Evolutionary conservation across 2,888 invertebrate genomes (phyloP), one percentile per base, ranked within the genome.

Genomic region (Euzophera pinguis): DNA sequence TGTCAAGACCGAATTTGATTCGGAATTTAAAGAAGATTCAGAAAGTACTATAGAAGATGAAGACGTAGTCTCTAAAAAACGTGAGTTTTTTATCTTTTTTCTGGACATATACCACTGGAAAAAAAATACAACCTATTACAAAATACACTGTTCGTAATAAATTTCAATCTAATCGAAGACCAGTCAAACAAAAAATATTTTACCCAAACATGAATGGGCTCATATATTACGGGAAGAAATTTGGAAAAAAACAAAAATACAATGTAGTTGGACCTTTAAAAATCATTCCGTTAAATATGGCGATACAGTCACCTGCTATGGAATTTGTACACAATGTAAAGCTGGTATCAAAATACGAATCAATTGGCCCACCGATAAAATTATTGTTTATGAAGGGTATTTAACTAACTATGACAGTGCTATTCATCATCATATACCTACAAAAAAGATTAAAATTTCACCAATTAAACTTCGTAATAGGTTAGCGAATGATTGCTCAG

Each of bases 301-400:
- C 12, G 10, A 38, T 38, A 6, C 12, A 6, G 12, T 13, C 13
- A 38, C 38, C 2, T 38, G 12, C 12, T 12, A 38, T 38, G 38
- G 38, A 38, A 12, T 37, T 42, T 48, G 53, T 48, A 17, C 13
- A 17, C 47, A 53, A 13, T 53, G 52, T 34, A 34, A 47, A 47
- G 52, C 52, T 9, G 39, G 47, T 6, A 29, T 41, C n/a, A 27
- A 41, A 48, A 32, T 53, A 8, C 10, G 12, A 13, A 53, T 53
- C 32, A 32, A 53, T 53, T 53, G 47, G 47, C 47, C 52, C 12
- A 48, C 52, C 6, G 52, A 53, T 29, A 53, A 41, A 42, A 48
- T 53, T 34, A 17, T n/a, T 5, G 14, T 37, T 38, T 38, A 13
- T 38, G 38, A 38, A 38, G 38, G 38, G 8, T 38, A 3, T 38